Evolutionary conservation across 1,140 invertebrate species (phyloP).

Genomic region (Polypedilum vanderplanki): DNA sequence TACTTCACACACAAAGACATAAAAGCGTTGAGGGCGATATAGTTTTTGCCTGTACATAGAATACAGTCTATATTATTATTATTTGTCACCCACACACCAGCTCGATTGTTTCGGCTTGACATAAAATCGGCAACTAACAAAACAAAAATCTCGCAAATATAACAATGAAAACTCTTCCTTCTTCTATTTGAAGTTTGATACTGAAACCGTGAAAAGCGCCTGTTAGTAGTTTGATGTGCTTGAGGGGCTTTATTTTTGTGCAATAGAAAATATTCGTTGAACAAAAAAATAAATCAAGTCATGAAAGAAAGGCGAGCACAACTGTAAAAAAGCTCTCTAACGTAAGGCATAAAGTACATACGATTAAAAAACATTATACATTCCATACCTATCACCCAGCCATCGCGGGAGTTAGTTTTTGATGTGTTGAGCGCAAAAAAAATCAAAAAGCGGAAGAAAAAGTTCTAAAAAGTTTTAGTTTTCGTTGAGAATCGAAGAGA

Average conservation of each 20-base stretch:
- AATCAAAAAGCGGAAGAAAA: neutral
- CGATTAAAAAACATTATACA: neutral
- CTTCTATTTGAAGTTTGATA: conserved; percentile 19
- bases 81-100: conserved; percentile 26
- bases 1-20: neutral
- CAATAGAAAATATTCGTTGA: no score
- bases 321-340: no score
- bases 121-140: neutral
- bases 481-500: no score
- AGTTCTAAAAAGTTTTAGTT: conserved; percentile 8
- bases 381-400: neutral
- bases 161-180: neutral
- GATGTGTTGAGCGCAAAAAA: neutral
- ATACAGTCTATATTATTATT: neutral
- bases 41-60: neutral
- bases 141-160: neutral
- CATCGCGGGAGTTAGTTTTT: neutral
- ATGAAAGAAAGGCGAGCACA: no score
- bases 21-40: neutral
- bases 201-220: conserved; percentile 10
- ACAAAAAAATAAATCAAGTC: no score
- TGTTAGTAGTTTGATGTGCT: neutral
- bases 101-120: neutral
- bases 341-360: no score
- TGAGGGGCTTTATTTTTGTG: neutral